Evolutionary conservation across 35 echinoderm and acorn worm genomes (phyloP).

Genomic region (Heliocidaris tuberculata): DNA sequence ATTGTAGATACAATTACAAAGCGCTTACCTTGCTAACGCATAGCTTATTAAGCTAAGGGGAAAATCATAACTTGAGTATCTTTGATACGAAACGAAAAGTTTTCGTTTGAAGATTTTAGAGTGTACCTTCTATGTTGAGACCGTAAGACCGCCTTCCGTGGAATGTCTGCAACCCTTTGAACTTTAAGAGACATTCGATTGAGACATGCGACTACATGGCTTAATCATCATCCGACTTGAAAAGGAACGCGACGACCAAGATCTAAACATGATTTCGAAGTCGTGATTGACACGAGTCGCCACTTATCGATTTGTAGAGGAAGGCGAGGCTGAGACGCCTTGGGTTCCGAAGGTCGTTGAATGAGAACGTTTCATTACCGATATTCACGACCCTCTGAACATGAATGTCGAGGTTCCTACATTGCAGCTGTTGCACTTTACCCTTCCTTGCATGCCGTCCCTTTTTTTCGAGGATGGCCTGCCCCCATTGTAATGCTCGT

Average conservation of each 20-base stretch:
- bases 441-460: neutral
- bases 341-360: neutral
- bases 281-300: conserved; percentile 1
- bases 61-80: no score
- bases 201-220: neutral
- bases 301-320: neutral
- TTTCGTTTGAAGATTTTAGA: neutral
- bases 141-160: neutral
- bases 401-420: conserved; percentile 7
- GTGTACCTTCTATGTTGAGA: neutral
- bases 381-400: conserved; percentile 28
- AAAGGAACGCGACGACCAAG: neutral
- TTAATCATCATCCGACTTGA: neutral
- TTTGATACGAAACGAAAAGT: no score
- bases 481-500: neutral
- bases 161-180: neutral
- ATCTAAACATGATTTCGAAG: conserved; percentile 4
- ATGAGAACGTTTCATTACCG: conserved; percentile 5
- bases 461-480: neutral
- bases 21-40: no score
- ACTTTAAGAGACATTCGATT: neutral
- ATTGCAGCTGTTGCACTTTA: conserved; percentile 35
- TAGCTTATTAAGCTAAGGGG: no score
- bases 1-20: no score
- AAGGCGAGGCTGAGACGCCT: neutral